These are phyloP conservation scores for Xenopus petersii DNA, from an alignment of 2,797 vertebrate genomes.

Conservation along the genomic window DNA sequence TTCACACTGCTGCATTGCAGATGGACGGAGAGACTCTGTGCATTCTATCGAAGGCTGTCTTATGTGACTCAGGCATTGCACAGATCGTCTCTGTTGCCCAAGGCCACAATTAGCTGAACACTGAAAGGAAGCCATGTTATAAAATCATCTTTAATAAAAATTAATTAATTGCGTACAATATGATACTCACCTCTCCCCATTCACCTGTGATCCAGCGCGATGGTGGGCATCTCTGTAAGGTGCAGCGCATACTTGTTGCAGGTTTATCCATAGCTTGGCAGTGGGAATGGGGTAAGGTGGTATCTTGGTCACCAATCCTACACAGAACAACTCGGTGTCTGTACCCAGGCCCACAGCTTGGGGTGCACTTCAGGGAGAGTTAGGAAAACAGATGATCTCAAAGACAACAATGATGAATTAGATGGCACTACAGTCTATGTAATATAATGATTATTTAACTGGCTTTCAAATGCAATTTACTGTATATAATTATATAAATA, in stretches of 20 bases:
- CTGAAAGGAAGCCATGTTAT: constrained; percentile 56
- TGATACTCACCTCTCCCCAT: constrained; percentile 85
- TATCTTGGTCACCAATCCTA: constrained; percentile 83
- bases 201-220: constrained; percentile 88
- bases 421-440: too few relatives aligned
- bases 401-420: too few relatives aligned
- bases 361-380: constrained; percentile 76
- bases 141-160: background rate
- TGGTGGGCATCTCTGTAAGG: constrained; percentile 89
- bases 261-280: constrained; percentile 81
- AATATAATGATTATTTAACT: too few relatives aligned
- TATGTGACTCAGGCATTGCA: constrained; percentile 84
- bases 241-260: constrained; percentile 90
- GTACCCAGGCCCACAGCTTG: constrained; percentile 90
- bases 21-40: constrained; percentile 76
- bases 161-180: too few relatives aligned
- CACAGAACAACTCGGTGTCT: constrained; percentile 90
- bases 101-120: constrained; percentile 88
- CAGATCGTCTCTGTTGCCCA: constrained; percentile 86
- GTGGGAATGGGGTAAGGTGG: constrained; percentile 74
- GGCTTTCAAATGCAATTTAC: too few relatives aligned
- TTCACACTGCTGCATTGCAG: constrained; percentile 86
- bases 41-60: constrained; percentile 84
- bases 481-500: too few relatives aligned
- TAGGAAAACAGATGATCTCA: background rate